Evolutionary conservation across 2,888 invertebrate genomes (phyloP).

Genomic region (Cheilosia variabilis): DNA sequence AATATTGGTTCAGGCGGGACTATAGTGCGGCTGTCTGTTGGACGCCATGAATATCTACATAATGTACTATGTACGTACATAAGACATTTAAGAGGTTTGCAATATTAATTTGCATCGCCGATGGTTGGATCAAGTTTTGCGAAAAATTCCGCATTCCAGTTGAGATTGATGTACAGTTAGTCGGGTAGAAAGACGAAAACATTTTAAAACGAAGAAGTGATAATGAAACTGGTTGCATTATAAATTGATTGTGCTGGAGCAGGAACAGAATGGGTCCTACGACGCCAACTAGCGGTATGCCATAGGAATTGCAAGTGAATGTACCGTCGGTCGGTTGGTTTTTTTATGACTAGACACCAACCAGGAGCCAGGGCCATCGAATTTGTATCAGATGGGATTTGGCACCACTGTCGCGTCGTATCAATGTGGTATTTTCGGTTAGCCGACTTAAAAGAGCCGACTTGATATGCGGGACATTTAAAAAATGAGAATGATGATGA

Average conservation of each 20-base stretch:
- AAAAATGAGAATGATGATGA: no score
- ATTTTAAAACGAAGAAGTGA: neutral
- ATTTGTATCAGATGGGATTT: no score
- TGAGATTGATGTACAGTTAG: conserved; percentile 8
- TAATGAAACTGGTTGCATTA: neutral
- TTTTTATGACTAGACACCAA: no score
- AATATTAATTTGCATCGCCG: conserved; percentile 9
- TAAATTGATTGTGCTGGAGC: neutral
- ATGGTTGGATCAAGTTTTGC: conserved; percentile 9
- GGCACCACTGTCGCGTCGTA: no score
- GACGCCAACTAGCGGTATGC: no score
- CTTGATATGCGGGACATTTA: no score
- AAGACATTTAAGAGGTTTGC: conserved; percentile 19
- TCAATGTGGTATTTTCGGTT: no score
- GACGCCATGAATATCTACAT: neutral
- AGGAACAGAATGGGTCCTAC: neutral
- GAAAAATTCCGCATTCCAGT: conserved; percentile 14
- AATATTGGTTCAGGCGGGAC: conserved; percentile 40
- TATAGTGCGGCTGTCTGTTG: neutral
- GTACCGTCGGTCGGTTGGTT: no score
- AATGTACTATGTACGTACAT: neutral
- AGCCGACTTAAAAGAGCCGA: no score
- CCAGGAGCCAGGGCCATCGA: no score
- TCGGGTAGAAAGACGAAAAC: neutral
- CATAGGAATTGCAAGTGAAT: no score